Evolutionary conservation across 1,140 invertebrate species (phyloP).

Genomic region (Drosophila paulistorum): DNA sequence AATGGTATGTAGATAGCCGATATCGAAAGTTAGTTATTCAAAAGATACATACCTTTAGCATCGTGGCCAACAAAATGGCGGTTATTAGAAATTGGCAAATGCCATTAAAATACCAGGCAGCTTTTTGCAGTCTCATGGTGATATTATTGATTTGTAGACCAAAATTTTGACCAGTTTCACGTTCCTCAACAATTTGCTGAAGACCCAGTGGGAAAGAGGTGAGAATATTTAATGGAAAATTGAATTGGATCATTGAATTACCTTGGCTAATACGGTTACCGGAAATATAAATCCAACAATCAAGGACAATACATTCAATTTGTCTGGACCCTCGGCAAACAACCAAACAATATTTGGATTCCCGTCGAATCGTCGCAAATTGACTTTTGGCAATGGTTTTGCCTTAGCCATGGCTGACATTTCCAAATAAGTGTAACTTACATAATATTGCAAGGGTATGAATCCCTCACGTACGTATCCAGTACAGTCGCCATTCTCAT

Average conservation of each 20-base stretch:
- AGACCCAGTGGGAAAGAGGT: not conserved
- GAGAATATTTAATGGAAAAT: not conserved
- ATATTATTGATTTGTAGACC: slow-evolving; percentile 6
- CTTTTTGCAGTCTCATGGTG: not conserved
- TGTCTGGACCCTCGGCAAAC: slow-evolving; percentile 15
- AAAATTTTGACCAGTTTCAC: slow-evolving; percentile 13
- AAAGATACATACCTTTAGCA: slow-evolving; percentile 30
- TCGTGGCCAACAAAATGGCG: slow-evolving; percentile 5
- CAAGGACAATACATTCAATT: slow-evolving; percentile 17
- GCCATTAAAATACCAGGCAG: slow-evolving; percentile 36
- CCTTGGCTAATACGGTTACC: slow-evolving; percentile 35
- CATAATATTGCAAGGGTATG: slow-evolving; percentile 35
- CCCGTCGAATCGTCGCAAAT: slow-evolving; percentile 3
- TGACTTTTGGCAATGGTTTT: slow-evolving; percentile 6
- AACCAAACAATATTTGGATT: slow-evolving; percentile 5
- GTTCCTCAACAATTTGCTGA: slow-evolving; percentile 38
- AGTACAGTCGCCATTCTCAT: not conserved
- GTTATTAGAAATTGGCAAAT: slow-evolving; percentile 24
- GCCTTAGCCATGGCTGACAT: not conserved
- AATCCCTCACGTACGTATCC: slow-evolving; percentile 42
- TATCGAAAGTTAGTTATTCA: not conserved
- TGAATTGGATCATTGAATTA: not conserved
- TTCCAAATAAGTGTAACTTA: slow-evolving; percentile 23
- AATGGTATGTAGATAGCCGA: too few relatives aligned
- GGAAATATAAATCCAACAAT: slow-evolving; percentile 45